These are phyloP conservation scores for Scolopax bukidnonensis DNA, from an alignment of 2,797 vertebrate genomes.

Conservation along the genomic window DNA sequence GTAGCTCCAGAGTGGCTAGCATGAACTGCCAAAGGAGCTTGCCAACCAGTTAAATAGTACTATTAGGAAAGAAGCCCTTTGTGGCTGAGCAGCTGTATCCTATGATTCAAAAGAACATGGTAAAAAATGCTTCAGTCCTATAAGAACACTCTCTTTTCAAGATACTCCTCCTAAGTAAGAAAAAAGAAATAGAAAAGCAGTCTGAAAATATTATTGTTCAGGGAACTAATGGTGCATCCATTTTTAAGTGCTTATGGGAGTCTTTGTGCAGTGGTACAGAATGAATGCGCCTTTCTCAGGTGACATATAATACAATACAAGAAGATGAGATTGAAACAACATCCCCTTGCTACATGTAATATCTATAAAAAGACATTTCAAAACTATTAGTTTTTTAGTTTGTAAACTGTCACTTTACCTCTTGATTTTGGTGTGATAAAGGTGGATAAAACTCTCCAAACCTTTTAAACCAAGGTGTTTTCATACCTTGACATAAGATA, in stretches of 20 bases:
- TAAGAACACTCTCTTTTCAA: neutral
- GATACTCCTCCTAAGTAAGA: neutral
- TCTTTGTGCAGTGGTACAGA: neutral
- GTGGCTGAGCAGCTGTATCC: neutral
- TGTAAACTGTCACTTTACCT: neutral
- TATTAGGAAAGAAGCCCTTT: neutral
- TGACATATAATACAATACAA: constrained; percentile 8
- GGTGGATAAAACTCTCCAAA: neutral
- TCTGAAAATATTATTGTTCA: neutral
- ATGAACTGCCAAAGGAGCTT: neutral
- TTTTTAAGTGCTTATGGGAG: neutral
- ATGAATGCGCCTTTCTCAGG: neutral
- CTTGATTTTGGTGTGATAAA: neutral
- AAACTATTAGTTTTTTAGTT: neutral
- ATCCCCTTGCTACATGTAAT: neutral
- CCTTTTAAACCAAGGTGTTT: constrained; percentile 8
- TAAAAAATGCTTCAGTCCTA: neutral
- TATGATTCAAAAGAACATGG: neutral
- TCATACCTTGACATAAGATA: neutral
- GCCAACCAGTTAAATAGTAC: neutral
- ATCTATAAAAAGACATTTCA: constrained; percentile 2
- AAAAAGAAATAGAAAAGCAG: neutral
- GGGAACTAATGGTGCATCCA: neutral
- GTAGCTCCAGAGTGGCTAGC: neutral
- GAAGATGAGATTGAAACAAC: neutral